Percentiles rank a stretch among this genome's conserved stretches.
Conservation (phyloP, 1,140 invertebrate genomes). For the Drosophila erecta region DNA sequence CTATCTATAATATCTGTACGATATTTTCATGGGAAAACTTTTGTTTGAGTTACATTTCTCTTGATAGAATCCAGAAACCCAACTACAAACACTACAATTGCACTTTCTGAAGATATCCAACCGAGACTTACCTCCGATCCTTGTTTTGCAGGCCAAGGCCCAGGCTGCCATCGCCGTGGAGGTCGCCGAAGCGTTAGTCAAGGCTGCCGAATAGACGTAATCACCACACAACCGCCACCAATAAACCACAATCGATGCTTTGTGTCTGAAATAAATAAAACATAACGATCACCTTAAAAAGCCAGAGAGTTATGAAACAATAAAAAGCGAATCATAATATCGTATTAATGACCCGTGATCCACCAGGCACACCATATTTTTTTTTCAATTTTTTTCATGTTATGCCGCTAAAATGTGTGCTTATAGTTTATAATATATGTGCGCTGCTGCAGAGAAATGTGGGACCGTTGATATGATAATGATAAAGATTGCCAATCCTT, state of each 20-base stretch:
- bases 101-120: background rate
- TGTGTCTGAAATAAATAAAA: constrained; percentile 72
- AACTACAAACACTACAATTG: too few species aligned
- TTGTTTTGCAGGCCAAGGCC: constrained; percentile 90
- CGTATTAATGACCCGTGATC: constrained; percentile 52
- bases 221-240: constrained; percentile 38
- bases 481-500: background rate
- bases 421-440: constrained; percentile 18
- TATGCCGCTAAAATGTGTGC: constrained; percentile 7
- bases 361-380: constrained; percentile 22
- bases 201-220: constrained; percentile 89
- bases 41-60: too few species aligned
- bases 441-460: constrained; percentile 13
- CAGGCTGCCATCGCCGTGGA: constrained; percentile 98
- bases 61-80: too few species aligned
- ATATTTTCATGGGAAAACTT: too few species aligned
- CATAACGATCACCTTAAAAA: constrained; percentile 51
- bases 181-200: constrained; percentile 96
- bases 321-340: constrained; percentile 70
- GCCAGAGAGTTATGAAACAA: constrained; percentile 74
- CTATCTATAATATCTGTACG: too few species aligned
- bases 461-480: constrained; percentile 25
- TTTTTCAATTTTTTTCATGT: constrained; percentile 9
- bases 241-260: constrained; percentile 43
- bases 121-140: background rate